A percentile compares a stretch with the other conserved stretches of the same genome.
Conservation (phyloP, 2,797 vertebrate genomes). For the Tragopan temminckii region DNA sequence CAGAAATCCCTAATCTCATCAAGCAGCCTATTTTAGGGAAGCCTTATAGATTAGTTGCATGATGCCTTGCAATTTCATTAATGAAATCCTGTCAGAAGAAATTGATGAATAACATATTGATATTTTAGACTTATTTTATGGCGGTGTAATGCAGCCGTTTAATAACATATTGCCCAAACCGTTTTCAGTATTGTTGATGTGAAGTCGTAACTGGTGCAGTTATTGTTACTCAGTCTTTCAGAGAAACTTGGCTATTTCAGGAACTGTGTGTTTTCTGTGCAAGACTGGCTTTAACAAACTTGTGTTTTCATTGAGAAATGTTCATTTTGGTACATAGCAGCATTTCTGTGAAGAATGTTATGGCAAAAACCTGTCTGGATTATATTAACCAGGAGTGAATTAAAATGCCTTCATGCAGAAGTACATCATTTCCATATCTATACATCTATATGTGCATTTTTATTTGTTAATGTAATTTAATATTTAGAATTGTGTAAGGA, state of each 20-base stretch:
- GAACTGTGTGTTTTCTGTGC: neutral
- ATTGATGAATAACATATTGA: conserved; percentile 65
- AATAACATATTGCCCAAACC: neutral
- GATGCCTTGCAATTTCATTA: conserved; percentile 74
- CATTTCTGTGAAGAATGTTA: neutral
- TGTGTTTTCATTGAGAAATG: neutral
- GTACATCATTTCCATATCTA: neutral
- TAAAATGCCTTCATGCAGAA: neutral
- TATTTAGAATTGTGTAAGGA: neutral
- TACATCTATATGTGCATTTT: neutral
- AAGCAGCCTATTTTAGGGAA: conserved; percentile 79
- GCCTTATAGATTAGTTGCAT: conserved; percentile 77
- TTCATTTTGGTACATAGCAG: neutral
- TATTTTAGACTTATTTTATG: conserved; percentile 57
- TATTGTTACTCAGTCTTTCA: neutral
- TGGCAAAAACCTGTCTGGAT: neutral
- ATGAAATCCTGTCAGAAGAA: conserved; percentile 79
- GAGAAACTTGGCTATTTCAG: neutral
- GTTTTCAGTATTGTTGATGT: neutral
- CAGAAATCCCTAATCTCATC: conserved; percentile 86
- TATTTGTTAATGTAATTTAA: neutral
- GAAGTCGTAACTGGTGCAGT: neutral
- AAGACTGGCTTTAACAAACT: neutral
- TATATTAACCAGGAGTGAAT: neutral
- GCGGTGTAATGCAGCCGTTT: neutral